Conservation (phyloP, 1,140 invertebrate genomes). For the Ectropis grisescens region DNA sequence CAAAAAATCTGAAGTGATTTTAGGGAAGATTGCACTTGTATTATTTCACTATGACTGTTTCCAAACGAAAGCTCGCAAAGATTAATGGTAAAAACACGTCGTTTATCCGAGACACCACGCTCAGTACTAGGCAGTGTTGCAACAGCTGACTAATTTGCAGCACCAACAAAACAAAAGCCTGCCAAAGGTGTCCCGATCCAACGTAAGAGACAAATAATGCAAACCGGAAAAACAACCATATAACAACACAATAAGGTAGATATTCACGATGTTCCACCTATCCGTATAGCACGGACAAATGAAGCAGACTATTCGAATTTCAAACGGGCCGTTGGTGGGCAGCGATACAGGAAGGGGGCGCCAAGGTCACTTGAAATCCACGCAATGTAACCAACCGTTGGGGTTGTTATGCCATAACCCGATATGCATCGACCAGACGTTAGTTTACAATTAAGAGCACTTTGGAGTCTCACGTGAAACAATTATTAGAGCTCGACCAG, state of each 20-base stretch:
- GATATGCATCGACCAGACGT: conserved; percentile 40
- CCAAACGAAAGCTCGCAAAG: no score
- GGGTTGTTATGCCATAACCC: conserved; percentile 16
- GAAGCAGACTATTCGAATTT: conserved; percentile 47
- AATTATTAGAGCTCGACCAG: conserved; percentile 35
- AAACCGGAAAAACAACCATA: conserved; percentile 30
- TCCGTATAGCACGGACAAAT: conserved; percentile 38
- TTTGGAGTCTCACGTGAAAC: conserved; percentile 33
- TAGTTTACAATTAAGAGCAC: conserved; percentile 33
- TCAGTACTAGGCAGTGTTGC: conserved; percentile 40
- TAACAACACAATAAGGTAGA: conserved; percentile 16
- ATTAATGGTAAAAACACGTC: conserved; percentile 46
- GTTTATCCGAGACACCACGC: conserved; percentile 25
- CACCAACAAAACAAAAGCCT: conserved; percentile 44
- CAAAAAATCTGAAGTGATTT: no score
- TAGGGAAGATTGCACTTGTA: no score
- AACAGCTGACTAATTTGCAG: conserved; percentile 61
- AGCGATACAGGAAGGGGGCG: conserved; percentile 22
- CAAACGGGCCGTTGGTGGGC: conserved; percentile 30
- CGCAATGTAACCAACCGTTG: conserved; percentile 41
- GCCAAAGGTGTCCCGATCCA: no score
- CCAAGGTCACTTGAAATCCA: conserved; percentile 57
- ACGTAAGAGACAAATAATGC: no score
- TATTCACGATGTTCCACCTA: conserved; percentile 20
- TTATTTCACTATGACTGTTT: no score